Percentiles rank a stretch among this genome's conserved stretches.
These are phyloP conservation scores for Leptura quadrifasciata DNA, from an alignment of 2,888 invertebrate genomes.

Conservation along the genomic window DNA sequence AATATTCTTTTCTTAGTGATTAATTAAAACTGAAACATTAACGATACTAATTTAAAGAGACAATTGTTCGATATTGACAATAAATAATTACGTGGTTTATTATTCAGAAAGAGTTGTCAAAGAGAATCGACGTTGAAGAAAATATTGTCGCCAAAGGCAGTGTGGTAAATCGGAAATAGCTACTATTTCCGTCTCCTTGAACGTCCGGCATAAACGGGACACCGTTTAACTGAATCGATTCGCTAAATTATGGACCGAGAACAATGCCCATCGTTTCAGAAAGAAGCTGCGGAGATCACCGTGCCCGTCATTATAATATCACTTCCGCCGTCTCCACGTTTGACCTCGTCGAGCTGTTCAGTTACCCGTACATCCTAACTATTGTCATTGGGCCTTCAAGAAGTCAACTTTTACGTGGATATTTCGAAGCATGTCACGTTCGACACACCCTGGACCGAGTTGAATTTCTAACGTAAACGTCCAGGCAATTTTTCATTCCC, in stretches of 20 bases:
- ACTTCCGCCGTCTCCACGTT: constrained; percentile 68
- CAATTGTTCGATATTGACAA: not conserved
- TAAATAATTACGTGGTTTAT: not conserved
- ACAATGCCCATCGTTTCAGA: constrained; percentile 67
- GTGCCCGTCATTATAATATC: constrained; percentile 69
- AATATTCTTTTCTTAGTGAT: too few relatives aligned
- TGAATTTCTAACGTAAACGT: constrained; percentile 71
- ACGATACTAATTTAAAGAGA: not conserved
- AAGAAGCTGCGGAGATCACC: constrained; percentile 66
- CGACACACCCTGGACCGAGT: constrained; percentile 70
- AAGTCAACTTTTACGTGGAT: constrained; percentile 27
- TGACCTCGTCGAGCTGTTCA: constrained; percentile 70
- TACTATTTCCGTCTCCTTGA: constrained; percentile 68
- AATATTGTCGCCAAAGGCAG: constrained; percentile 1
- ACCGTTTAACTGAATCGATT: constrained; percentile 69
- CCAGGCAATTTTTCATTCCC: constrained; percentile 74
- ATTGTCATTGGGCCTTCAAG: constrained; percentile 61
- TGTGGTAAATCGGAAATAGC: constrained; percentile 64
- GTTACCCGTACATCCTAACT: constrained; percentile 71
- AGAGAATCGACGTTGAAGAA: not conserved
- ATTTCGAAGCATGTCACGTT: constrained; percentile 70
- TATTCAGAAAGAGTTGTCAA: not conserved
- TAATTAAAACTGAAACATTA: not conserved
- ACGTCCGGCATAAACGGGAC: constrained; percentile 64
- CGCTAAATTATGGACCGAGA: constrained; percentile 68